Evolutionary conservation across 2,888 invertebrate species (phyloP), one percentile per base, ranked within the genome.

Genomic region (Anthoptus insignis): DNA sequence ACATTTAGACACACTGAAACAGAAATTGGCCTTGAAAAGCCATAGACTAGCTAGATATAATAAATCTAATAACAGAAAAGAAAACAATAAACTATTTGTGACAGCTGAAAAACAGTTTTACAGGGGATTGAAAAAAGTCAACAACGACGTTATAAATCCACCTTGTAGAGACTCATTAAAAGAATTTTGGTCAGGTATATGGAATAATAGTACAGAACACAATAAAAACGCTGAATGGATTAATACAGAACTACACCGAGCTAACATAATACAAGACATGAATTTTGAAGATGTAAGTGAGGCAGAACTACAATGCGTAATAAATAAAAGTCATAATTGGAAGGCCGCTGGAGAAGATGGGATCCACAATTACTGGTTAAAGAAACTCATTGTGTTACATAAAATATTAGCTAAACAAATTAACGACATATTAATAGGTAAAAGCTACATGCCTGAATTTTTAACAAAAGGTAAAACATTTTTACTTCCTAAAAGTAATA

Each of bases 1-100:
- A 57, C 67, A 39, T 45, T 49, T 73, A 39, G 69, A 69, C 22
- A 70, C 70, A 32, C 16, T 70, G 5, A 71, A 73, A 58, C 70
- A 70, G 39, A 71, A 71, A n/a, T n/a, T n/a, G n/a, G n/a, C n/a
- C n/a, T n/a, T n/a, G n/a, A n/a, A n/a, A n/a, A n/a, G n/a, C n/a
- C 54, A 60, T 16, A 47, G 68, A 56, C 59, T 72, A 9, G 45
- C 21, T 39, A 54, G 70, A 27, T 72, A 72, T 19, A 66, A 65
- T 19, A 68, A 71, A 59, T 27, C 69, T 29, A 24, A 32, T 13
- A 11, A 67, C 9, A 37, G 67, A 11, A 68, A 67, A 49, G 29
- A 66, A 8, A 53, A 71, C 3, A 71, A 71, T 16, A 63, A 16
- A 49, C 8, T 64, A 19, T 71, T 71, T 59, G 11, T 9, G 11